Conservation (phyloP, 2,113 vertebrate species). For the Elaphurus davidianus region DNA sequence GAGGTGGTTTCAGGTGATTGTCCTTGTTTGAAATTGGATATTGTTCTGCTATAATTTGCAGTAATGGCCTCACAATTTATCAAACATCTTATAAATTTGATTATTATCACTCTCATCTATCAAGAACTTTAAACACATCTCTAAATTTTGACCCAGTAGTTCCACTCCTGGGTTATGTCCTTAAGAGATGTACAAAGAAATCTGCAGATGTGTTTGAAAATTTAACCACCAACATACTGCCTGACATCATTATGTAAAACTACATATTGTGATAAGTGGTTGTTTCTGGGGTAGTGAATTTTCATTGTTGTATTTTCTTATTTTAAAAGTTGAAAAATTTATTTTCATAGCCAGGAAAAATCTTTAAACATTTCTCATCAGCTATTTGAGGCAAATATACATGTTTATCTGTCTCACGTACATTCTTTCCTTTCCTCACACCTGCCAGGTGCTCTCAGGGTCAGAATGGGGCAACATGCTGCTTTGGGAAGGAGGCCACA, state of each 20-base stretch:
- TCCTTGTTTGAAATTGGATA: not conserved
- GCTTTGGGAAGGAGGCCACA: conserved; percentile 92
- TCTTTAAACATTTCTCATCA: not conserved
- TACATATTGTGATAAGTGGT: not conserved
- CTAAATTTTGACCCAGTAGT: not conserved
- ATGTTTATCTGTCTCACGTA: not conserved
- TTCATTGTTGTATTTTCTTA: not conserved
- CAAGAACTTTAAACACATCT: not conserved
- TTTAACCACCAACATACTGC: not conserved
- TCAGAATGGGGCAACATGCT: conserved; percentile 96
- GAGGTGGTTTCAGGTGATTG: not conserved
- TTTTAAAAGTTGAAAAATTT: not conserved
- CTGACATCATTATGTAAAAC: not conserved
- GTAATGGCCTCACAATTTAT: not conserved
- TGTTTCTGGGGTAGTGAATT: not conserved
- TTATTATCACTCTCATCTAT: not conserved
- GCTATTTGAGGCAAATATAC: not conserved
- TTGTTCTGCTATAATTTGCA: not conserved
- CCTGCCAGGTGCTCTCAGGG: conserved; percentile 92
- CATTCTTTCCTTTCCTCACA: not conserved
- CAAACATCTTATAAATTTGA: not conserved
- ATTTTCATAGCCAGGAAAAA: not conserved
- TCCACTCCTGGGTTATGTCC: not conserved
- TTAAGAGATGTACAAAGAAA: not conserved
- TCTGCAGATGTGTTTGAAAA: not conserved